These are phyloP conservation scores for Bathynomus jamesi DNA, from an alignment of 1,140 invertebrate species.

Conservation along the genomic window DNA sequence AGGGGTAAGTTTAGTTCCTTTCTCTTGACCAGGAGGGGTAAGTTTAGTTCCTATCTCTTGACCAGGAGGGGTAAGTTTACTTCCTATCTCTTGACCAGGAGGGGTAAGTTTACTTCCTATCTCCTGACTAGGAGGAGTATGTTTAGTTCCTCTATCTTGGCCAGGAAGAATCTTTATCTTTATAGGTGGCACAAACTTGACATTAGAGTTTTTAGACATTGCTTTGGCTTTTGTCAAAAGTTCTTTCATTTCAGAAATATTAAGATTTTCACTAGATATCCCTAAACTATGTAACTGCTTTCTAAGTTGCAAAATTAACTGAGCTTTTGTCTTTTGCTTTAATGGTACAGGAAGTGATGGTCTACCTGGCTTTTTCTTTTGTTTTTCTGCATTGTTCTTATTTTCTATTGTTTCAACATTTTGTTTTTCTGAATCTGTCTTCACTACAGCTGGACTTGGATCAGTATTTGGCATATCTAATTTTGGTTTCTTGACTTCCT, in stretches of 20 bases:
- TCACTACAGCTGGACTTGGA: no score
- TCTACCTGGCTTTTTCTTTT: slow-evolving; percentile 21
- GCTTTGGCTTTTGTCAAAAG: slow-evolving; percentile 6
- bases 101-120: no score
- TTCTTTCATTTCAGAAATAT: slow-evolving; percentile 12
- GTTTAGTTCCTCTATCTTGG: no score
- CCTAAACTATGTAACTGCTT: slow-evolving; percentile 17
- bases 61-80: no score
- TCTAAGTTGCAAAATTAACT: slow-evolving; percentile 20
- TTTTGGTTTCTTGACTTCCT: slow-evolving; percentile 14
- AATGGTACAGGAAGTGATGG: slow-evolving; percentile 15
- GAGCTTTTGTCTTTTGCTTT: slow-evolving; percentile 22
- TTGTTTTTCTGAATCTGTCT: not conserved
- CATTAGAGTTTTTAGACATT: not conserved
- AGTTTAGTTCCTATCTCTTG: no score
- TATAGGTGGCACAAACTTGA: no score
- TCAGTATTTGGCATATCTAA: slow-evolving; percentile 7
- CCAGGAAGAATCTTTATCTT: no score
- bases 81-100: no score
- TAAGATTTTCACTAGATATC: slow-evolving; percentile 7
- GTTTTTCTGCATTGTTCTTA: not conserved
- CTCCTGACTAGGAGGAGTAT: no score
- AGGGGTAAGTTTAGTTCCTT: no score
- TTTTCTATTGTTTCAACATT: not conserved
- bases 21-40: no score